phyloP scores from a whole-genome alignment of 92 coral and sea anemone species.

The Palythoa heliodiscus region DNA sequence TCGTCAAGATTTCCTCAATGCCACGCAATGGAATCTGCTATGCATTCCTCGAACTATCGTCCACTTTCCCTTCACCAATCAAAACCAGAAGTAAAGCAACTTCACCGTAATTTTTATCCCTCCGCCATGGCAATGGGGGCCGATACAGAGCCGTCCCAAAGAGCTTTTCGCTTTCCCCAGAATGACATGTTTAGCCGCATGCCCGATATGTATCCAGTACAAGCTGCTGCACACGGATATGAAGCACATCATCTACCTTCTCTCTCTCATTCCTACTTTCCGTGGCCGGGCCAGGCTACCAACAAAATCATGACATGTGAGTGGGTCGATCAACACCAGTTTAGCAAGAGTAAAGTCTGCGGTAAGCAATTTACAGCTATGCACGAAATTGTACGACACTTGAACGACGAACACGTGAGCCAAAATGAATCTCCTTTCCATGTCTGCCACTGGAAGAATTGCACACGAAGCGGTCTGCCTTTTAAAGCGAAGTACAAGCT shows the following conservation, averaged over 20 bases:
- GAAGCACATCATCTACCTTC: constrained; percentile 73
- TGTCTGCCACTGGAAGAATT: constrained; percentile 97
- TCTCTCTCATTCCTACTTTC: constrained; percentile 59
- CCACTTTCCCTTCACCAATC: constrained; percentile 85
- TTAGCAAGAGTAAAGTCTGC: constrained; percentile 91
- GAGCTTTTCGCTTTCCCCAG: constrained; percentile 63
- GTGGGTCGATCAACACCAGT: constrained; percentile 98
- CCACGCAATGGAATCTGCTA: constrained; percentile 57
- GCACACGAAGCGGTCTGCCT: constrained; percentile 93
- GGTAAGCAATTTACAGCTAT: constrained; percentile 95
- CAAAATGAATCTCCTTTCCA: constrained; percentile 97
- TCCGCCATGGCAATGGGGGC: constrained; percentile 69
- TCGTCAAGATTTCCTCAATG: constrained; percentile 74
- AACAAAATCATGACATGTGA: constrained; percentile 96
- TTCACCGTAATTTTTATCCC: constrained; percentile 67
- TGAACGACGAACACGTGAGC: constrained; percentile 98
- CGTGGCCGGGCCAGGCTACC: constrained; percentile 68
- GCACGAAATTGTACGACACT: constrained; percentile 97
- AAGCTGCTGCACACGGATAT: constrained; percentile 75
- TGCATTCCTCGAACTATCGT: constrained; percentile 59
- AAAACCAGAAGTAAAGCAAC: constrained; percentile 77
- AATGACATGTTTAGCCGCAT: constrained; percentile 61
- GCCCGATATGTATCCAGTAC: constrained; percentile 71
- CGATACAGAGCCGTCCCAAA: constrained; percentile 69
- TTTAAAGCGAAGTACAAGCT: constrained; percentile 99